Evolutionary conservation across 23 tunicate species (phyloP).

Genomic region (Styela plicata): DNA sequence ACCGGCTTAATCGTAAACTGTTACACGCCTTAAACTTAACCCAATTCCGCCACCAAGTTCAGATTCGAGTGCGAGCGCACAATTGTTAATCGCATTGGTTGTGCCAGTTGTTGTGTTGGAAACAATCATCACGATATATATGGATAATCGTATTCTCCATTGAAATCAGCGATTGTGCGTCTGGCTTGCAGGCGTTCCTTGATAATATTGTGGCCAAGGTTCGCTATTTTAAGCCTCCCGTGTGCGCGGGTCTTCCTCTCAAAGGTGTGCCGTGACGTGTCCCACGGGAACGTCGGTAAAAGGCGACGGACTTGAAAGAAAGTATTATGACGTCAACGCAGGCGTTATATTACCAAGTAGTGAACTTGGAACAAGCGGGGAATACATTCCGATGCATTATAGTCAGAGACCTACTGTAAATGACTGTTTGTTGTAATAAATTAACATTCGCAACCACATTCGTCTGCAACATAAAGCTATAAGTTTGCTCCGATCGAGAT

Average conservation of each 20-base stretch:
- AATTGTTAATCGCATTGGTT: not conserved
- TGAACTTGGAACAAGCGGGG: not conserved
- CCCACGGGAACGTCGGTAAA: conserved; percentile 24
- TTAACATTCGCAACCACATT: no score
- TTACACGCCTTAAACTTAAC: not conserved
- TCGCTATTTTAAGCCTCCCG: conserved; percentile 18
- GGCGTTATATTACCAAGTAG: not conserved
- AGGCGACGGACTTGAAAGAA: conserved; percentile 7
- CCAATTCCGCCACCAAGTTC: not conserved
- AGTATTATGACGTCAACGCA: conserved; percentile 1
- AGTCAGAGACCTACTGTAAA: no score
- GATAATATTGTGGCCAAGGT: conserved; percentile 4
- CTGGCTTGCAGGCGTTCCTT: conserved; percentile 15
- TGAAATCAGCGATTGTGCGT: conserved; percentile 11
- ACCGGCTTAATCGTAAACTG: not conserved
- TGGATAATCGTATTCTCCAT: conserved; percentile 10
- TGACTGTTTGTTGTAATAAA: no score
- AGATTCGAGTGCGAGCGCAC: not conserved
- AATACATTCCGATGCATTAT: not conserved
- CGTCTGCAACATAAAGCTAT: no score
- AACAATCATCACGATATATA: conserved; percentile 8
- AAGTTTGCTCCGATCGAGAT: no score
- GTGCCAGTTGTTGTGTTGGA: conserved; percentile 19
- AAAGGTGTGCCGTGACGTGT: conserved; percentile 23
- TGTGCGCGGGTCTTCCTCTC: conserved; percentile 8